Evolutionary conservation across 2,888 invertebrate genomes (phyloP).

Genomic region (Tupiocoris notatus): DNA sequence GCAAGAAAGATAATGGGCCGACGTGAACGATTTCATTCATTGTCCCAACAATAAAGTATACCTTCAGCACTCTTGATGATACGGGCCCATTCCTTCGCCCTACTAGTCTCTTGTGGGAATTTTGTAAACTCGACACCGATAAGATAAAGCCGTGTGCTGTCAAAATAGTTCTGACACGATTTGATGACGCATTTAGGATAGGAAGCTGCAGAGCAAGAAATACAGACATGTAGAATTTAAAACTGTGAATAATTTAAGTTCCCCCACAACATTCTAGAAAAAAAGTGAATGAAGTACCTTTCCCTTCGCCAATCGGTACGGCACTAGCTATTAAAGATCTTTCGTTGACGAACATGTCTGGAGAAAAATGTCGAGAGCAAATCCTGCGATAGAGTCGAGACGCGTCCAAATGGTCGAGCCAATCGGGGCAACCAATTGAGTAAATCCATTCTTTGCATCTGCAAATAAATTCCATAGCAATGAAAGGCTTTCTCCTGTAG

Average conservation of each 20-base stretch:
- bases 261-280: no score
- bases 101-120: neutral
- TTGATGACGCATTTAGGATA: slow-evolving; percentile 24
- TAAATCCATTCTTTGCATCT: slow-evolving; percentile 35
- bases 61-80: no score
- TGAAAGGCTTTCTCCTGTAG: no score
- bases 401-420: neutral
- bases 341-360: slow-evolving; percentile 5
- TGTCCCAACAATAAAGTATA: no score
- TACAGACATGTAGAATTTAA: neutral
- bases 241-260: neutral
- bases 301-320: neutral
- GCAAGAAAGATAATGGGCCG: no score
- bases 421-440: slow-evolving; percentile 23
- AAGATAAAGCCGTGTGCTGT: slow-evolving; percentile 12
- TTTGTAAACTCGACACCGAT: slow-evolving; percentile 22
- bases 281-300: neutral
- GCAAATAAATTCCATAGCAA: neutral
- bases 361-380: slow-evolving; percentile 6
- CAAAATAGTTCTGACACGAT: slow-evolving; percentile 22
- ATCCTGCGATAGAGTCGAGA: neutral
- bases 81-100: neutral
- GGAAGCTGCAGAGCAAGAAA: neutral
- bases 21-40: no score
- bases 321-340: slow-evolving; percentile 9